Base-by-base conservation (phyloP, 2,113 vertebrate species). In the Azemiops feae region DNA sequence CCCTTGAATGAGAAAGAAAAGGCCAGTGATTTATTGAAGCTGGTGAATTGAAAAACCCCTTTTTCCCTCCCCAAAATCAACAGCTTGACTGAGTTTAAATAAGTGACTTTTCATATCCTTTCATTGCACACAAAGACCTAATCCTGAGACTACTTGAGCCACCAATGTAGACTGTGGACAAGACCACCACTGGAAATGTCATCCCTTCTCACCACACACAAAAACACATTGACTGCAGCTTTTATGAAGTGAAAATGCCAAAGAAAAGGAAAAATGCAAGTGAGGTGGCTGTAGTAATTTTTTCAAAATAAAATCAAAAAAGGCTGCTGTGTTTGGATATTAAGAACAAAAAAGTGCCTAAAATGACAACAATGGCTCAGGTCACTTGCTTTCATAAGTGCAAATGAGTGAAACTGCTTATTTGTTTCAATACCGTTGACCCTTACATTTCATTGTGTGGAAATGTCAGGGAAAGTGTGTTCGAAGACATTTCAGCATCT, bases 91-190 rank as follows among this genome's bases (percentile, higher is more conserved):
- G 98, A 99, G 98, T 98, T 98, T 98, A 99, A 99, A 99, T 99
- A 99, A 99, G 98, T 99, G 99, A 99, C 99, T 99, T 99, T 98
- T 99, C 98, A 98, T 98, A 98, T 98, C 98, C 98, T 99, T 99
- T 99, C 99, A 98, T 94, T 88, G 92, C 96, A 96, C 98, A 99
- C 99, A 99, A 99, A 99, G 97, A 97, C 97, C 98, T 99, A 99
- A 99, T 99, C 99, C 98, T 97, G 97, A 97, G 98, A 98, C 98
- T 98, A 98, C 99, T 99, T 99, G 98, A 99, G 97, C 98, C 98
- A 98, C 98, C 98, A 98, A 98, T 98, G 98, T 98, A 98, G 98
- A 97, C 98, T 97, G 97, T 97, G 97, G 97, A 98, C 97, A 97
- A 98, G 99, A 99, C 99, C 99, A 99, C 99, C 98, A 97, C 97